A percentile compares a stretch with the other conserved stretches of the same genome.
phyloP scores from a whole-genome alignment of 2,113 vertebrate species.

The Lonchura striata region DNA sequence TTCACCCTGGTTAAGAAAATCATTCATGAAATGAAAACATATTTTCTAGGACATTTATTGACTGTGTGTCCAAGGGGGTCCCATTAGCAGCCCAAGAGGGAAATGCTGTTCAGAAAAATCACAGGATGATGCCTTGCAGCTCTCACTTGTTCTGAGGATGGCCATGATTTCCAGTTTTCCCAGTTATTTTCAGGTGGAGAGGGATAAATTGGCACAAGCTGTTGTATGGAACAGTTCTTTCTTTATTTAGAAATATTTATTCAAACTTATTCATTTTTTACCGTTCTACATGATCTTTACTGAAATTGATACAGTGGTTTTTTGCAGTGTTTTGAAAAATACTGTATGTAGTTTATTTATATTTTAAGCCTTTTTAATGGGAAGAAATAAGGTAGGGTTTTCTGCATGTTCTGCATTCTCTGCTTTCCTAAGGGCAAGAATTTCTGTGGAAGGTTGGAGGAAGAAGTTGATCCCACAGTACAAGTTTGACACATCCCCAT shows the following conservation, averaged over 20 bases:
- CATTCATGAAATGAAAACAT: neutral
- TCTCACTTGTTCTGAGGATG: neutral
- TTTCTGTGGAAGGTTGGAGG: neutral
- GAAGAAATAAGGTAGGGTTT: neutral
- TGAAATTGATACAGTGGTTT: neutral
- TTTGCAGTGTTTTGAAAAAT: neutral
- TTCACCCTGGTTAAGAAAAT: neutral
- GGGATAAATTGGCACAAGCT: neutral
- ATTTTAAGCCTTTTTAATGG: neutral
- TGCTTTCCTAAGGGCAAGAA: neutral
- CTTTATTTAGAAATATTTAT: neutral
- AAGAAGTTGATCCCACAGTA: neutral
- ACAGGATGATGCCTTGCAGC: neutral
- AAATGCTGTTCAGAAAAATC: neutral
- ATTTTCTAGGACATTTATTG: neutral
- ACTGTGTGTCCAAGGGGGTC: neutral
- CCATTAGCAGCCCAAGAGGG: neutral
- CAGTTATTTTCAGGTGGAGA: neutral
- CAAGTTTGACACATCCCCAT: accelerated
- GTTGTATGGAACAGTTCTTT: neutral
- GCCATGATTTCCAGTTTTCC: neutral
- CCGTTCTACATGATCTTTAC: neutral
- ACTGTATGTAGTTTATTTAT: neutral
- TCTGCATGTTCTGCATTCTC: neutral
- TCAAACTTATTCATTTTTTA: neutral